These are phyloP conservation scores for Cephus pulcher DNA, from an alignment of 2,888 invertebrate species.

Conservation along the genomic window DNA sequence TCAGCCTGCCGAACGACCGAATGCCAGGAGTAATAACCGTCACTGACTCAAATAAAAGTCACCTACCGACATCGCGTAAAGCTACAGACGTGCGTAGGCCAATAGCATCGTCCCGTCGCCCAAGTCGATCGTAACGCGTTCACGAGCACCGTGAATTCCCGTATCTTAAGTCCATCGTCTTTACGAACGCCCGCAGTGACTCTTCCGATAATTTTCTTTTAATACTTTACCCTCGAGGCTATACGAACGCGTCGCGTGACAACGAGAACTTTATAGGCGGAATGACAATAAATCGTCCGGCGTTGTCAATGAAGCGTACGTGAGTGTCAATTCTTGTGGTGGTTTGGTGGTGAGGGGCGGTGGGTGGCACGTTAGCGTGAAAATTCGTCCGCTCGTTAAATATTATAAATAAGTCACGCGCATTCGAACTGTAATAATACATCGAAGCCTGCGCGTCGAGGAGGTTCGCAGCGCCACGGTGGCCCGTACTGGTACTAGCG, in stretches of 20 bases:
- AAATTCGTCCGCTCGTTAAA: background rate
- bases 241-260: background rate
- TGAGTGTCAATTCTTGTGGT: no score
- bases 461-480: background rate
- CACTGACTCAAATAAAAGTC: background rate
- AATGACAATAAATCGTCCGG: background rate
- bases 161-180: no score
- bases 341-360: background rate
- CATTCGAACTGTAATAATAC: background rate
- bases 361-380: background rate
- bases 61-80: background rate
- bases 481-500: background rate
- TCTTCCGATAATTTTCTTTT: background rate
- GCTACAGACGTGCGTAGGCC: background rate
- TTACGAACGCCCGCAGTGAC: background rate
- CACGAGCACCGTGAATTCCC: no score
- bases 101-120: background rate
- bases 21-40: background rate
- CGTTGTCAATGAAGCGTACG: background rate
- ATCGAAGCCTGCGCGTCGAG: background rate
- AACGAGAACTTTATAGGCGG: background rate
- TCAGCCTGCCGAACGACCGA: background rate
- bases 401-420: background rate
- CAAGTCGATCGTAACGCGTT: background rate
- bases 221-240: background rate